phyloP scores from a whole-genome alignment of 2,888 invertebrate genomes.

The Pandemis cinnamomeana region DNA sequence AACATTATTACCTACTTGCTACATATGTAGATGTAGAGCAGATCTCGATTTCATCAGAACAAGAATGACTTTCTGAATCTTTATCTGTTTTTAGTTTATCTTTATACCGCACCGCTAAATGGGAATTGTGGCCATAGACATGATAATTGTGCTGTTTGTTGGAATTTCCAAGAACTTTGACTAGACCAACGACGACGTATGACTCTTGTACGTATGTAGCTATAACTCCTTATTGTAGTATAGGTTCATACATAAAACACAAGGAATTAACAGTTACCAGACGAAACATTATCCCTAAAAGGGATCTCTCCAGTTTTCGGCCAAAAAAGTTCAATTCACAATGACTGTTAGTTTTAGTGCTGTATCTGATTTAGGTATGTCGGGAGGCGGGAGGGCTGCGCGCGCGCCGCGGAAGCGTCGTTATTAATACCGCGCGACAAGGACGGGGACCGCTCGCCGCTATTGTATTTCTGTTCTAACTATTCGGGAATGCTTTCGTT shows the following conservation, averaged over 20 bases:
- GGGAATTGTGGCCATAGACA: neutral
- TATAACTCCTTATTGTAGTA: no score
- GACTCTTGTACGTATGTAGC: no score
- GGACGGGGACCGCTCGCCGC: constrained; percentile 14
- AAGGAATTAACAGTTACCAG: no score
- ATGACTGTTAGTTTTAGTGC: neutral
- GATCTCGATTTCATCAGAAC: neutral
- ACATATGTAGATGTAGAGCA: neutral
- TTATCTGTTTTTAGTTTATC: constrained; percentile 6
- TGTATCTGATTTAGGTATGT: neutral
- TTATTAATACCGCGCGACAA: constrained; percentile 22
- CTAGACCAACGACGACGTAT: neutral
- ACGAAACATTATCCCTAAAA: no score
- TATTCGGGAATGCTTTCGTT: constrained; percentile 6
- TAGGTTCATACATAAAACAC: no score
- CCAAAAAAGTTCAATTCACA: neutral
- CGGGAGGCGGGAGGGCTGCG: constrained; percentile 1
- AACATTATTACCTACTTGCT: no score
- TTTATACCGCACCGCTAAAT: neutral
- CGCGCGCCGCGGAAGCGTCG: constrained; percentile 18
- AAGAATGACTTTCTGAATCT: neutral
- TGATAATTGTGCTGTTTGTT: neutral
- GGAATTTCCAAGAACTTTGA: constrained; percentile 2
- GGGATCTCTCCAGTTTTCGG: neutral
- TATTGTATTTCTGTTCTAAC: constrained; percentile 21